A percentile compares a stretch with the other conserved stretches of the same genome.
These are phyloP conservation scores for Thunnus maccoyii DNA, from an alignment of 2,113 vertebrate genomes.

Conservation along the genomic window DNA sequence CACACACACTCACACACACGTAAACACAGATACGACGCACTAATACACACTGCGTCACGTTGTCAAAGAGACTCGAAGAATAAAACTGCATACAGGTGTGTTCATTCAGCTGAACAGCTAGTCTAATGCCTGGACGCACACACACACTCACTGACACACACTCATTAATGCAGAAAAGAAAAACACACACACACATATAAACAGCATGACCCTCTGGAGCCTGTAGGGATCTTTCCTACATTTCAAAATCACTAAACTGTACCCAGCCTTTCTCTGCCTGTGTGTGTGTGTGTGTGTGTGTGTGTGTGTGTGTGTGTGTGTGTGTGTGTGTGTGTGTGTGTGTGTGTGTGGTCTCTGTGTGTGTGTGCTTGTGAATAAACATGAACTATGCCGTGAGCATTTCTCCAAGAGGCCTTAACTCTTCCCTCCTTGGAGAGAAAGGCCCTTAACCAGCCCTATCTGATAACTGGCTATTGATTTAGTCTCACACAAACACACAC, in stretches of 20 bases:
- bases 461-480: slow-evolving; percentile 74
- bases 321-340: background rate
- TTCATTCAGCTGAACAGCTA: slow-evolving; percentile 25
- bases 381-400: slow-evolving; percentile 42
- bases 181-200: slow-evolving; percentile 10
- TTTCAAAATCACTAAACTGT: slow-evolving; percentile 53
- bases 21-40: background rate
- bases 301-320: background rate
- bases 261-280: background rate
- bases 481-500: slow-evolving; percentile 31
- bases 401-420: slow-evolving; percentile 47
- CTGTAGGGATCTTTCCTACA: slow-evolving; percentile 22
- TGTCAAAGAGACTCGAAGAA: slow-evolving; percentile 32
- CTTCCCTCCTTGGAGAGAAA: slow-evolving; percentile 38
- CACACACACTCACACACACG: slow-evolving; percentile 1
- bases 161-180: slow-evolving; percentile 39
- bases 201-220: slow-evolving; percentile 12
- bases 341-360: background rate
- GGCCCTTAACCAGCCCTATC: slow-evolving; percentile 43
- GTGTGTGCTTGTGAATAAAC: slow-evolving; percentile 40
- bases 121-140: slow-evolving; percentile 7
- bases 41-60: background rate
- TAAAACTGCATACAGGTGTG: slow-evolving; percentile 29
- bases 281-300: slow-evolving; percentile 26
- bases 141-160: slow-evolving; percentile 10